These are phyloP conservation scores for Parasteatoda lunata DNA, from an alignment of 2,888 invertebrate species.

Conservation along the genomic window DNA sequence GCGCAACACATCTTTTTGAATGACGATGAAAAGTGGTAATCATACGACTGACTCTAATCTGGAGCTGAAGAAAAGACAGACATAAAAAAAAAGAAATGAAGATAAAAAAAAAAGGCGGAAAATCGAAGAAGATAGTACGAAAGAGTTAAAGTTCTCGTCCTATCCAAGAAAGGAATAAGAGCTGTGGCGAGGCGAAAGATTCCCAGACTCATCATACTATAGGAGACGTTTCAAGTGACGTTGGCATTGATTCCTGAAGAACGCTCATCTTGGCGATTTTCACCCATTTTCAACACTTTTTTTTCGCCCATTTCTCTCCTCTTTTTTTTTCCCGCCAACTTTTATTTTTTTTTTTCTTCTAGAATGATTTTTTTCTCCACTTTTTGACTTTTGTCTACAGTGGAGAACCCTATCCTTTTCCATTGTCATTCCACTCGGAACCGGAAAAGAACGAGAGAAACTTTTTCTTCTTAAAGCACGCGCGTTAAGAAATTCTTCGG, in stretches of 20 bases:
- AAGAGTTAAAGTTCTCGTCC: constrained; percentile 48
- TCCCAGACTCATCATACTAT: constrained; percentile 27
- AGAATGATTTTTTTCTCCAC: constrained; percentile 15
- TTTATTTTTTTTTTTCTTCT: constrained; percentile 9
- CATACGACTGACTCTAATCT: constrained; percentile 58
- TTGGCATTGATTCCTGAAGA: constrained; percentile 37
- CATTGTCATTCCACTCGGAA: constrained; percentile 17
- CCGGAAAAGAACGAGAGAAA: background rate
- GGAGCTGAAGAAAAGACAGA: constrained; percentile 8
- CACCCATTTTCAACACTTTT: constrained; percentile 27
- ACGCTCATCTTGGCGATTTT: constrained; percentile 53
- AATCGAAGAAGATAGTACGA: constrained; percentile 14
- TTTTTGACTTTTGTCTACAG: constrained; percentile 43
- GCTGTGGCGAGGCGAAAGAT: background rate
- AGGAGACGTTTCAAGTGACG: constrained; percentile 45
- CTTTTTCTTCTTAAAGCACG: background rate
- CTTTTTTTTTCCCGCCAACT: background rate
- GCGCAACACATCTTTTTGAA: constrained; percentile 47
- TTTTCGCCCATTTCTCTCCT: background rate
- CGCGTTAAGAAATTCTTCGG: no score
- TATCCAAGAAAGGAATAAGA: constrained; percentile 33
- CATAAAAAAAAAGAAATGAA: background rate
- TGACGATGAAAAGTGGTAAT: constrained; percentile 59
- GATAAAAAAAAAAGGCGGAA: background rate
- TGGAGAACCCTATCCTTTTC: constrained; percentile 14